Base-by-base conservation (phyloP, 2,888 invertebrate species). In the Caenorhabditis auriculariae region DNA sequence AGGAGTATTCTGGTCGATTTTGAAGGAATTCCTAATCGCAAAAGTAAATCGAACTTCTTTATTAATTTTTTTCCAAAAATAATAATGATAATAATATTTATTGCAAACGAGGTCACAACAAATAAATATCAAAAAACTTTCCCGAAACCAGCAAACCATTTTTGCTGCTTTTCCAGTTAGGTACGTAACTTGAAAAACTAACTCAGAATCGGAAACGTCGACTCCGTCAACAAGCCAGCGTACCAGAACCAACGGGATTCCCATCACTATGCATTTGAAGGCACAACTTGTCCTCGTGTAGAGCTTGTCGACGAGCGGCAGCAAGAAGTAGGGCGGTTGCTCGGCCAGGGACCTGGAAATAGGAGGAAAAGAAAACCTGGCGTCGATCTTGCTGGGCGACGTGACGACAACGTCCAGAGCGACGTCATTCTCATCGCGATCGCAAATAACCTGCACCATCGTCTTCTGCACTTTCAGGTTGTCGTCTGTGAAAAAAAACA, bases 231-330 rank as follows among this genome's bases (percentile, higher is more conserved):
- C 60, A n/a, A 46, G 65, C 75, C 71, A 74, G 66, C 72, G 76
- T 76, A 83, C 74, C 71, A 72, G 32, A 2, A 75, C 73, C 28
- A 72, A 57, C 4, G 84, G 84, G n/a, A 72, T 68, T 9, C 83
- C 83, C 27, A 69, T 64, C 19, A 84, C 75, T 17, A 74, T 69
- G 49, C 82, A 81, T 45, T 73, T 73, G 32, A 73, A 28, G 5
- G 64, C 62, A 32, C 46, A 52, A 12, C 32, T 37, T 32, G 27
- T 19, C 32, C 19, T 32, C 43, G 29, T 12, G 7, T 12, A 21
- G 17, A 45, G 47, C 28, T 42, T 26, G 12, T 49, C 54, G 28
- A 54, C 54, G 2, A 24, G 26, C 23, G 56, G 56, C 2, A 60
- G 39, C 4, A 64, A 12, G 39, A 64, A 64, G 35, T 60, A 64